Conservation (phyloP, 2,888 invertebrate genomes). For the Acanthosepion esculentum region DNA sequence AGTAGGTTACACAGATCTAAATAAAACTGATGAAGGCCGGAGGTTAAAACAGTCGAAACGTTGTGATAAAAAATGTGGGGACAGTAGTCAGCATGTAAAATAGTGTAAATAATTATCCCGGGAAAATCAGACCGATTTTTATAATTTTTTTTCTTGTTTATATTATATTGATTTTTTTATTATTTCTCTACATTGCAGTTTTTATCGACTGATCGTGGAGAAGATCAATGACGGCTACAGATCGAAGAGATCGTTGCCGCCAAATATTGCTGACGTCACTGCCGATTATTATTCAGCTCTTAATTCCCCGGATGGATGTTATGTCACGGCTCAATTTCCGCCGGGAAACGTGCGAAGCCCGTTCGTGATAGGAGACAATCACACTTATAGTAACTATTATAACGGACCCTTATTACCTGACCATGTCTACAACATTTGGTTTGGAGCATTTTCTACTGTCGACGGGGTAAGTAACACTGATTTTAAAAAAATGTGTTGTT, state of each 20-base stretch:
- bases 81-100: no score
- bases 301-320: slow-evolving; percentile 83
- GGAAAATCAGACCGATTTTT: no score
- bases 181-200: slow-evolving; percentile 56
- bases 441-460: slow-evolving; percentile 84
- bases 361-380: slow-evolving; percentile 87
- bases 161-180: no score
- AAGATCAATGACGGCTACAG: slow-evolving; percentile 52
- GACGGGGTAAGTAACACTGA: slow-evolving; percentile 78
- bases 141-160: no score
- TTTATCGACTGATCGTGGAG: slow-evolving; percentile 69
- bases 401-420: slow-evolving; percentile 85
- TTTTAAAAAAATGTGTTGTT: neutral
- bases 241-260: slow-evolving; percentile 55
- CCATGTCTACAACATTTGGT: slow-evolving; percentile 81
- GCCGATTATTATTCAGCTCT: slow-evolving; percentile 80
- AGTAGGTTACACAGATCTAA: no score
- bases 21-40: no score
- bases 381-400: slow-evolving; percentile 84
- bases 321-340: slow-evolving; percentile 87
- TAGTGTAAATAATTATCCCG: no score
- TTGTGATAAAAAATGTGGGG: no score
- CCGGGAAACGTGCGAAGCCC: slow-evolving; percentile 80
- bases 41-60: no score
- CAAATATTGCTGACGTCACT: slow-evolving; percentile 79